phyloP scores from a whole-genome alignment of 2,888 invertebrate genomes.

The Troides helena region DNA sequence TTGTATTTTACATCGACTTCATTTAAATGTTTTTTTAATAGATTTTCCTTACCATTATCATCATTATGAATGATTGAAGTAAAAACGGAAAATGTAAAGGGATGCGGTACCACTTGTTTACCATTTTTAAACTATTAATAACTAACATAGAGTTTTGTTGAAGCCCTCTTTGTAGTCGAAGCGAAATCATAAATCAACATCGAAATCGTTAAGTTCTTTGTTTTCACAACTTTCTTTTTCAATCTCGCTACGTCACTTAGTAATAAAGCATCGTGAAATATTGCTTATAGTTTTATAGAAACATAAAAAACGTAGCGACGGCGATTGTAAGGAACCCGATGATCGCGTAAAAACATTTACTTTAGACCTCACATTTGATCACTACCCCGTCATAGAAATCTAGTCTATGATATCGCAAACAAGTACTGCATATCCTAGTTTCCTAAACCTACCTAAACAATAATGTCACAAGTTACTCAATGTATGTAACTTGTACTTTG shows the following conservation, averaged over 20 bases:
- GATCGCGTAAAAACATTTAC: too few species aligned
- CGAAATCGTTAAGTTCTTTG: constrained; percentile 21
- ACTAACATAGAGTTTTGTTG: constrained; percentile 1
- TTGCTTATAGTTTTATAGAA: constrained; percentile 1
- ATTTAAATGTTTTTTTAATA: too few species aligned
- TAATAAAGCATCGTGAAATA: constrained; percentile 12
- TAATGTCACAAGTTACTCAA: too few species aligned
- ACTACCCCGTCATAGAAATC: too few species aligned
- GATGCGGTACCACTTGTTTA: constrained; percentile 1
- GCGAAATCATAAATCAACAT: constrained; percentile 24
- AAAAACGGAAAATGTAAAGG: neutral
- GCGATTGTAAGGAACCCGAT: too few species aligned
- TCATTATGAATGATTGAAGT: neutral
- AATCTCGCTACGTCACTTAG: constrained; percentile 19
- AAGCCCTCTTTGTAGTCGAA: constrained; percentile 15
- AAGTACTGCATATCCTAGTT: too few species aligned
- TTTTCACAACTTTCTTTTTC: constrained; percentile 18
- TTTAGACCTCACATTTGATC: too few species aligned
- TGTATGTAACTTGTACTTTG: too few species aligned
- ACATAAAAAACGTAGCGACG: neutral
- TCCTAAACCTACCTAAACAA: too few species aligned
- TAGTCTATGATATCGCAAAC: too few species aligned
- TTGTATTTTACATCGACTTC: too few species aligned
- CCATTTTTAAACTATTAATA: constrained; percentile 24
- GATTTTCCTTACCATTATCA: neutral